Evolutionary conservation across 2,797 vertebrate genomes (phyloP), one percentile per base, ranked within the genome.

Genomic region (Myotis pilosus): DNA sequence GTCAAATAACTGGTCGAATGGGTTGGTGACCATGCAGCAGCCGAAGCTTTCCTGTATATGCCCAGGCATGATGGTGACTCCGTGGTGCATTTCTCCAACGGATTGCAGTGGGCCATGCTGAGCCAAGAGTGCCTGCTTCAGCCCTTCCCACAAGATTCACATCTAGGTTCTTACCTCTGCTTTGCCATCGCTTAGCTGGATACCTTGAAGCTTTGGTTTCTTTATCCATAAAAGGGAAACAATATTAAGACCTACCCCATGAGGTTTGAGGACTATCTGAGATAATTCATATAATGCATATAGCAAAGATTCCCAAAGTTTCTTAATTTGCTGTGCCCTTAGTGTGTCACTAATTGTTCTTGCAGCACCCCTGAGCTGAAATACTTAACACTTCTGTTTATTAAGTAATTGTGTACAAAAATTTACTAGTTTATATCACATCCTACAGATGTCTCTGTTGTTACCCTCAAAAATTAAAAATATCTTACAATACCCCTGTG

Each of bases 11-110:
- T 99, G 99, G 98, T 99, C 99, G 98, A 99, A 99, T 98, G 99
- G 99, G 97, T 99, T 99, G 98, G 99, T 99, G 93, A 99, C 99
- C 98, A 99, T 99, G 98, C 99, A 99, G 57, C 5, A 60, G 98
- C 99, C 99, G 98, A 99, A 99, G 97, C 99, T 99, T 98, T 99
- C 99, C 98, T 99, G 99, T 98, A 99, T 98, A 98, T 99, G 99
- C 98, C 99, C 99, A 98, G 99, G 99, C 99, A 99, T 99, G 99
- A 99, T 99, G 99, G 99, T 98, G 99, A 98, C 99, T 99, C 98
- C 98, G 98, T 98, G 98, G 98, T 98, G 98, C 99, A 99, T 99
- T 99, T 99, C 98, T 99, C 98, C 99, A 60, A 99, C 99, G 98
- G 99, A 99, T 97, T 99, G 99, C 98, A 97, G 95, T 96, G 94